Base-by-base conservation (phyloP, 2,888 invertebrate genomes). In the Aleiodes alternator region DNA sequence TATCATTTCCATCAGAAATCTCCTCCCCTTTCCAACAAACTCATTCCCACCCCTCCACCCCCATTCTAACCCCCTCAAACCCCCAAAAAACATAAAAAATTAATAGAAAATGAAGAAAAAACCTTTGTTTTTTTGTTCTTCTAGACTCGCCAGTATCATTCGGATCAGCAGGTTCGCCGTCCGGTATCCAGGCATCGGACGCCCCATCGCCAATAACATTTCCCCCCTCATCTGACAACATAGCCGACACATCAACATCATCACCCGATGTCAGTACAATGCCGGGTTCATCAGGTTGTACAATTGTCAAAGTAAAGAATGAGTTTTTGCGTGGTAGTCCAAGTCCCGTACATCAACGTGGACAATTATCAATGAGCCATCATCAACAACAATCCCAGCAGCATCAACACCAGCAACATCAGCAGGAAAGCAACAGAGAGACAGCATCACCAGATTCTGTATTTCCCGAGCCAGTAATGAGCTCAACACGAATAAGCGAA, bases 191-290 rank as follows among this genome's bases (percentile, higher is more conserved):
- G 84, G 84, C 86, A 82, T 83, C 87, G 86, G 88, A 88, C 83
- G 87, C 87, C 82, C 87, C 88, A 83, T 88, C 88, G 87, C 88
- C 88, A 81, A 86, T 88, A 86, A 85, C 85, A 83, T 86, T 88
- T 88, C 87, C 88, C 87, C 87, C 88, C 85, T 86, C 93, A 95
- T 95, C 95, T 92, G 97, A 96, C 92, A 96, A 96, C 90, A 95
- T 96, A 91, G 96, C 96, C 90, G 97, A 97, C 91, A 96, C 96
- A 90, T 96, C 96, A 90, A 96, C 96, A 90, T 97, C 96, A 90
- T 97, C 96, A 89, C 96, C 96, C 90, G 96, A 96, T 92, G 96
- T 96, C 91, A 91, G 93, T 87, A 68, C 53, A 31, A 94, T 95
- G 90, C 96, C 96, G 89, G 93, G 95, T 90, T 96, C 96, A 89